Conservation (phyloP, 2,888 invertebrate genomes). For the Parnassius orleans region DNA sequence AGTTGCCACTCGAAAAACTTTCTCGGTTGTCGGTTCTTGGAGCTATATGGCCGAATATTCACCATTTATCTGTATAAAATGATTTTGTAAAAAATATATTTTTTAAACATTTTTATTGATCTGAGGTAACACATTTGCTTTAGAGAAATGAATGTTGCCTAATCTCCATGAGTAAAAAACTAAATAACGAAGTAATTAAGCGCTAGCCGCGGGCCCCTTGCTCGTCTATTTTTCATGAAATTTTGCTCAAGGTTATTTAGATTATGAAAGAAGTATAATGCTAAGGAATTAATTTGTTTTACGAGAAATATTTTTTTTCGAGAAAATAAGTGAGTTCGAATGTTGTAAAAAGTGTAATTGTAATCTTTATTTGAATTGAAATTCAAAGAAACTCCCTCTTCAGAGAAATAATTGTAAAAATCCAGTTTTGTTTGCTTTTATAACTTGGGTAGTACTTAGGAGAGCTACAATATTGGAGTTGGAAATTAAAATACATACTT, state of each 20-base stretch:
- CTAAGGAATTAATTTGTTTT: conserved; percentile 74
- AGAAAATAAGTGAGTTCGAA: conserved; percentile 69
- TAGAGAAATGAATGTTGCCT: no score
- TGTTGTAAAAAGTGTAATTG: conserved; percentile 69
- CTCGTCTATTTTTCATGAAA: conserved; percentile 70
- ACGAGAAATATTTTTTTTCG: conserved; percentile 65
- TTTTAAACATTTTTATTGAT: no score
- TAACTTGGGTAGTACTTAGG: conserved; percentile 29
- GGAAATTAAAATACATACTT: conserved; percentile 23
- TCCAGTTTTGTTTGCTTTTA: conserved; percentile 34
- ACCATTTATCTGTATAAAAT: no score
- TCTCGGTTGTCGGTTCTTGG: no score
- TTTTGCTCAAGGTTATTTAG: conserved; percentile 74
- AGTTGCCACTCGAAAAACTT: no score
- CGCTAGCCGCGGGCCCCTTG: conserved; percentile 65
- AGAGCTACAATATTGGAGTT: conserved; percentile 25
- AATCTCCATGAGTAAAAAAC: conserved; percentile 39
- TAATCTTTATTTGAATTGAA: conserved; percentile 64
- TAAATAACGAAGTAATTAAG: conserved; percentile 77
- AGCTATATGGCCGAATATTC: no score
- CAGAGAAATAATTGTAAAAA: conserved; percentile 46
- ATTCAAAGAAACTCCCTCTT: conserved; percentile 53
- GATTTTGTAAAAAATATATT: no score
- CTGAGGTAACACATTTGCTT: no score
- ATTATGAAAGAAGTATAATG: conserved; percentile 75